These are phyloP conservation scores for Brachirus orientalis DNA, from an alignment of 2,113 vertebrate species.

Conservation along the genomic window DNA sequence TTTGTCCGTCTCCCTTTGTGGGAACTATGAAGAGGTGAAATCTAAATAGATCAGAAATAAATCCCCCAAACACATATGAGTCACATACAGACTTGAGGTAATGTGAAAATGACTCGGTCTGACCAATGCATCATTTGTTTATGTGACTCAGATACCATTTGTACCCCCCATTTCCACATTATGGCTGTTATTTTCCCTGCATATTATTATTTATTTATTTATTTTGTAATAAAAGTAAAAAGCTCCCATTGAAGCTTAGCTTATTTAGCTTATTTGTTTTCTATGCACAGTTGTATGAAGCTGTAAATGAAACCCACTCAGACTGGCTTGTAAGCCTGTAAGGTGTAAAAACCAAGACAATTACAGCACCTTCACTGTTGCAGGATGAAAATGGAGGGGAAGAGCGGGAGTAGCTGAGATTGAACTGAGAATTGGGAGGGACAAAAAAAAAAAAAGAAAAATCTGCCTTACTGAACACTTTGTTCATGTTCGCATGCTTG, in stretches of 20 bases:
- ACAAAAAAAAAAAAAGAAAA: constrained; percentile 5
- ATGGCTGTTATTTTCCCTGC: too few relatives aligned
- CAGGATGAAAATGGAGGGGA: constrained; percentile 9
- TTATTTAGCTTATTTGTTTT: constrained; percentile 22
- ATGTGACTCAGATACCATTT: background rate
- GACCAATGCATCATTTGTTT: background rate
- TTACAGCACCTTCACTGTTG: constrained; percentile 47
- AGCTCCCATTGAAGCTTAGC: background rate
- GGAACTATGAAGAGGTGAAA: too few relatives aligned
- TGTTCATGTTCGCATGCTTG: too few relatives aligned
- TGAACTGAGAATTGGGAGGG: constrained; percentile 21
- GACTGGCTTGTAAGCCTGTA: constrained; percentile 44
- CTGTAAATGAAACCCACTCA: constrained; percentile 5
- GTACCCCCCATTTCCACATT: background rate
- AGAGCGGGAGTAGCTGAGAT: constrained; percentile 1
- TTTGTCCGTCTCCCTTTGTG: too few relatives aligned
- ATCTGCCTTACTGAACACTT: background rate
- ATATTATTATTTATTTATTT: too few relatives aligned
- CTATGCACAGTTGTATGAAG: background rate
- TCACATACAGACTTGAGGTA: constrained; percentile 18
- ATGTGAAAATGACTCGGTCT: background rate
- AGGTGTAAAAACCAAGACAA: constrained; percentile 56
- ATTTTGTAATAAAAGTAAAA: too few relatives aligned
- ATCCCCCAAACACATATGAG: background rate
- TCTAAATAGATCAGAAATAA: background rate